Evolutionary conservation across 2,797 vertebrate species (phyloP), one percentile per base, ranked within the genome.

Genomic region (Pangasius mekongensis): DNA sequence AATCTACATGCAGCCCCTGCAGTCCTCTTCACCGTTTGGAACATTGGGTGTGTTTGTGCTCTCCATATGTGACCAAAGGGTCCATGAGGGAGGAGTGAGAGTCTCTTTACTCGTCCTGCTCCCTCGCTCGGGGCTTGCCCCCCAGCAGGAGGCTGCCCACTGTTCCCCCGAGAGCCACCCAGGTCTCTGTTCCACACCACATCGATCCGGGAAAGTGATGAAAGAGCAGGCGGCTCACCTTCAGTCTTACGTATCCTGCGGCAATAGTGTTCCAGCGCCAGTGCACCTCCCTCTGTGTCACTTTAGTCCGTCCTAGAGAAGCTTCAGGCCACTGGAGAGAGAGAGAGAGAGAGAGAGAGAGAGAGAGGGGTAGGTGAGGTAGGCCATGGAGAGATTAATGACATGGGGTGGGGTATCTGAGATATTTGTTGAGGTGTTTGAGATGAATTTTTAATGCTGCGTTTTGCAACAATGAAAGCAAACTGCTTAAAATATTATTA

Each of bases 141-240:
- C 91, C 87, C 91, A 92, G 92, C 92, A 88, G 91, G 88, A 88
- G 69, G 76, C 91, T 87, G 33, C 67, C 85, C 90, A 90, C 88
- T 27, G 33, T 85, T 89, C 93, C 89, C 87, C 0, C 13, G 91
- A 91, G 92, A 88, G 69, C 27, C 9, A 69, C 83, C 83, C 20
- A 85, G 78, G 89, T 91, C 90, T 90, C 91, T 92, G 91, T 93
- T 92, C 89, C 87, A 92, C 90, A 91, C 88, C 76, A 64, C 93
- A 92, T 93, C 90, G 93, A 93, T 93, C 91, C 82, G 67, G 84
- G 91, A 89, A 90, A 91, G 90, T 91, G 93, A 92, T 93, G 92
- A 92, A 91, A 91, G 92, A 89, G 91, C 88, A 52, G 62, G 33
- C 85, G 89, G 92, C 91, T 93, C 92, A 92, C 92, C 92, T 92